Percentiles rank a stretch among this genome's conserved stretches.
phyloP scores from a whole-genome alignment of 2,797 vertebrate genomes.

The Clarias pachynema region DNA sequence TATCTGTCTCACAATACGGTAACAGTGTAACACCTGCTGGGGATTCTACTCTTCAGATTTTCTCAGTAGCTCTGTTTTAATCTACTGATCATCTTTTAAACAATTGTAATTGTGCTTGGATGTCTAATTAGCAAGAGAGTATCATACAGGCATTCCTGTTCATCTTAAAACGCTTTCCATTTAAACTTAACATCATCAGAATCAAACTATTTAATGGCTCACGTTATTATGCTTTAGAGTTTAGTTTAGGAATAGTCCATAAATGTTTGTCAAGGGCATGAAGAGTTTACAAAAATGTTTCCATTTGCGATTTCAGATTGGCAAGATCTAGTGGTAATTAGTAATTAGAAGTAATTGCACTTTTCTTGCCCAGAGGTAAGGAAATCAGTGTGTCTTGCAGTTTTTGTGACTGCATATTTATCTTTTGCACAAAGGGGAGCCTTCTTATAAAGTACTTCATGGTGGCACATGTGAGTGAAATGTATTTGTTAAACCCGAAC shows the following conservation, averaged over 20 bases:
- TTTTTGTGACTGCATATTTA: slow-evolving; percentile 41
- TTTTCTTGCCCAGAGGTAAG: slow-evolving; percentile 71
- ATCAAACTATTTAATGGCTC: slow-evolving; percentile 68
- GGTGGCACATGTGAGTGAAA: slow-evolving; percentile 14
- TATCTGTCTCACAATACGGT: slow-evolving; percentile 5
- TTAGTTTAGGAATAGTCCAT: slow-evolving; percentile 65
- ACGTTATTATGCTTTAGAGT: slow-evolving; percentile 64
- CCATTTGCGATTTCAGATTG: slow-evolving; percentile 74
- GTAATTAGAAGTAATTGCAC: slow-evolving; percentile 69
- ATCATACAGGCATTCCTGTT: slow-evolving; percentile 1
- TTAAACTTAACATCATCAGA: slow-evolving; percentile 4
- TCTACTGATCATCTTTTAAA: background rate
- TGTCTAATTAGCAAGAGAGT: background rate
- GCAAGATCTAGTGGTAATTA: slow-evolving; percentile 72
- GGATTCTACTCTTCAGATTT: slow-evolving; percentile 1
- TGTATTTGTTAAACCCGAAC: slow-evolving; percentile 25
- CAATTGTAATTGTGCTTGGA: slow-evolving; percentile 30
- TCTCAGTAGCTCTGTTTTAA: background rate
- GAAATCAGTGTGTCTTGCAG: slow-evolving; percentile 54
- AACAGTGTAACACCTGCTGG: slow-evolving; percentile 11
- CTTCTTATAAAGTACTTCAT: slow-evolving; percentile 24
- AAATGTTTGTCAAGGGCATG: slow-evolving; percentile 69
- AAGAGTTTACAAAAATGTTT: slow-evolving; percentile 70
- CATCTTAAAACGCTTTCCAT: background rate
- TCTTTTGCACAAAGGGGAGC: slow-evolving; percentile 39